phyloP scores from a whole-genome alignment of 1,140 invertebrate genomes.

The Drosophila burlai region DNA sequence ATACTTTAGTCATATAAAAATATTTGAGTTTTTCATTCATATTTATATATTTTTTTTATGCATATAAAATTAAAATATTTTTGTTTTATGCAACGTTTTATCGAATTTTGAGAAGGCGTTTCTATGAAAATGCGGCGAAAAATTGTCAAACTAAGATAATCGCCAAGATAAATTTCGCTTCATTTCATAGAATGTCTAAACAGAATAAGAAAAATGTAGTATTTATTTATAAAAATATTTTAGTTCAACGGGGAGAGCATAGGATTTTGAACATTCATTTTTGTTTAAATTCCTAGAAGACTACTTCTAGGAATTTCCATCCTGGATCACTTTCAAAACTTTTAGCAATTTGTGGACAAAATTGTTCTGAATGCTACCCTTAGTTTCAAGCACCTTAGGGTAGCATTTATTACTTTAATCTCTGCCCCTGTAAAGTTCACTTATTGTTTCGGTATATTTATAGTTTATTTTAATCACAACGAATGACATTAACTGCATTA shows the following conservation, averaged over 20 bases:
- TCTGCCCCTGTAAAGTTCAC: background rate
- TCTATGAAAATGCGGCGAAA: background rate
- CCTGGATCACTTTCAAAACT: background rate
- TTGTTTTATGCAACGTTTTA: background rate
- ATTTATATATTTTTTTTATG: too few relatives aligned
- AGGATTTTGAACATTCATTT: background rate
- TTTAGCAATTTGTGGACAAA: background rate
- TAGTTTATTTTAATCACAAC: background rate
- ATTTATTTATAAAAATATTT: background rate
- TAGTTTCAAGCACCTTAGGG: background rate
- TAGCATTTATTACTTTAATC: background rate
- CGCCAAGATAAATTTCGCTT: background rate
- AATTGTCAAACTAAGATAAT: background rate
- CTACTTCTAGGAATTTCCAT: background rate
- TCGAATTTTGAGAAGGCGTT: background rate
- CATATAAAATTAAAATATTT: background rate
- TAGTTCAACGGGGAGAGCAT: background rate
- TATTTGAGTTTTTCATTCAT: background rate
- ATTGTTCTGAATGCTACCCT: background rate
- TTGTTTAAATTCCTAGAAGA: background rate
- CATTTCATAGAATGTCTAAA: background rate
- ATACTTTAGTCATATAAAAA: background rate
- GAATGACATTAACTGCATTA: slow-evolving; percentile 1
- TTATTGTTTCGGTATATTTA: too few relatives aligned
- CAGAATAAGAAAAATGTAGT: background rate